Base-by-base conservation (phyloP, 2,797 vertebrate species). In the Euthynnus affinis region DNA sequence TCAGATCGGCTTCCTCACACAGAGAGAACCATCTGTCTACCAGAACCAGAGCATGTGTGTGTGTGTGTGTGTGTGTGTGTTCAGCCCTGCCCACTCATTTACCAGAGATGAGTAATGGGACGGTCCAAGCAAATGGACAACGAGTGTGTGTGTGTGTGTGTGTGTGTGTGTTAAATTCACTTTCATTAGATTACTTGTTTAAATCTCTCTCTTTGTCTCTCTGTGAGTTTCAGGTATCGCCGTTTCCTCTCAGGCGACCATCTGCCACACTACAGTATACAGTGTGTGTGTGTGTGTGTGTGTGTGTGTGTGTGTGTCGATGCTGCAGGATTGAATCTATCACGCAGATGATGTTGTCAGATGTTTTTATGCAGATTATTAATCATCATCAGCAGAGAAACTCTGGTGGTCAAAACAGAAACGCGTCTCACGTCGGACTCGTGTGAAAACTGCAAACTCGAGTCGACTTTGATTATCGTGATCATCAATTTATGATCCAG, bases 1-100 rank as follows among this genome's bases (percentile, higher is more conserved):
- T 77, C 80, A 51, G 81, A 86, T 76, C 83, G 55, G 74, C 79
- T 87, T 90, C 91, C 82, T 88, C 89, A 88, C 86, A 84, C 85
- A 62, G 80, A 83, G 87, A 59, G 56, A 71, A 72, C 90, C 89
- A 90, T 90, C 91, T 92, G 91, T 89, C 79, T 1, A 64, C 55
- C 60, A 72, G 18, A 56, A 70, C 71, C 67, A 10, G 82, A 64
- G 27, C n/a, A n/a, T n/a, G n/a, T n/a, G n/a, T n/a, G n/a, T n/a
- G n/a, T n/a, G n/a, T n/a, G n/a, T n/a, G n/a, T n/a, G n/a, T n/a
- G n/a, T n/a, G n/a, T 53, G 59, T 57, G 69, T 68, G 20, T 49
- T 22, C 64, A 58, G 49, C 34, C 52, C 63, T 44, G 44, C 71
- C 66, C 60, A 64, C 32, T 80, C 56, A 13, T 56, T 74, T 75